Evolutionary conservation across 2,797 vertebrate species (phyloP).

Genomic region (Trachops cirrhosus): DNA sequence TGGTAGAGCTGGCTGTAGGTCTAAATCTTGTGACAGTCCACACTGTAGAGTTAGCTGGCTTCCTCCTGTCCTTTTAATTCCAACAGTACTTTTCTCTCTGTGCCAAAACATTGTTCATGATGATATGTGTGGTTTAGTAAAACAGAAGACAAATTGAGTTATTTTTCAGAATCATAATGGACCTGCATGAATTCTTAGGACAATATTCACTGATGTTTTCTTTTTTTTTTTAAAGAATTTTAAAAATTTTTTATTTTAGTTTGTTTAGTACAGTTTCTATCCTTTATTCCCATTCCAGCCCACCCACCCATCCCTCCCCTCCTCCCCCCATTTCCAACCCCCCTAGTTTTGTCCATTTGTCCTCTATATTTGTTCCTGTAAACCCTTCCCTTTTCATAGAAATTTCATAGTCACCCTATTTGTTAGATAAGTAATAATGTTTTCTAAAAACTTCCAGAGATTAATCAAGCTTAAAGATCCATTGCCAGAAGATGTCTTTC

Average conservation of each 20-base stretch:
- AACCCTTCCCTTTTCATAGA: too few species aligned
- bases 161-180: constrained; percentile 8
- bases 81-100: not conserved
- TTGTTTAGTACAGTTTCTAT: too few species aligned
- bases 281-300: too few species aligned
- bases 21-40: not conserved
- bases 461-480: not conserved
- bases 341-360: too few species aligned
- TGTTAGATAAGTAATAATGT: not conserved
- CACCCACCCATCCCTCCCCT: too few species aligned
- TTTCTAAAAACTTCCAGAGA: constrained; percentile 8
- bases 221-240: too few species aligned
- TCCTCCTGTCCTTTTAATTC: not conserved
- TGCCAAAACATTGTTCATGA: not conserved
- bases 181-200: not conserved
- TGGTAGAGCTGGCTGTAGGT: not conserved
- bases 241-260: too few species aligned
- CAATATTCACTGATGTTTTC: constrained; percentile 2
- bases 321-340: too few species aligned
- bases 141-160: not conserved
- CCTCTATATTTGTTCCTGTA: too few species aligned
- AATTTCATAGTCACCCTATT: not conserved
- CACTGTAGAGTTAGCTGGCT: not conserved
- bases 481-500: constrained; percentile 37
- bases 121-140: constrained; percentile 48